A percentile compares a stretch with the other conserved stretches of the same genome.
phyloP scores from a whole-genome alignment of 2,888 invertebrate species.

The Leptinotarsa haldemani region DNA sequence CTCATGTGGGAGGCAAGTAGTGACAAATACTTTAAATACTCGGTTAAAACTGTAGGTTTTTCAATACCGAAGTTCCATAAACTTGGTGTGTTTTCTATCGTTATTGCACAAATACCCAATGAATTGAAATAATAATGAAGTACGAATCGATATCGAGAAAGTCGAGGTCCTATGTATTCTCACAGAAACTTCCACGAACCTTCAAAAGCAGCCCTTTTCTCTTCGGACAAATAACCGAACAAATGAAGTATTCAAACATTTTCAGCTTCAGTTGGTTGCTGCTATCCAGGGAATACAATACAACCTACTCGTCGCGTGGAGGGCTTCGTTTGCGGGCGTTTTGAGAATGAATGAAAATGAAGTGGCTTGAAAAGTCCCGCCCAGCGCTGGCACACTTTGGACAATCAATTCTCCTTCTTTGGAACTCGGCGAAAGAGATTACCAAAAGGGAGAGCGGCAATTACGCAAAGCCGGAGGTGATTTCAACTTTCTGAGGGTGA shows the following conservation, averaged over 20 bases:
- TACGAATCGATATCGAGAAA: neutral
- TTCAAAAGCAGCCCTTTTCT: neutral
- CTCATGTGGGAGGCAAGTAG: too few relatives aligned
- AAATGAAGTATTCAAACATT: conserved; percentile 18
- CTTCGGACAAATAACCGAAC: neutral
- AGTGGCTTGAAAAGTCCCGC: conserved; percentile 22
- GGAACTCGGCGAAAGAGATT: conserved; percentile 16
- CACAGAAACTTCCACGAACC: neutral
- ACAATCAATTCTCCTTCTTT: conserved; percentile 26
- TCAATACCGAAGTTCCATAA: too few relatives aligned
- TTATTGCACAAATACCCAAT: neutral
- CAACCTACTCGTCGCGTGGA: conserved; percentile 12
- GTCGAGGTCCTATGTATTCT: neutral
- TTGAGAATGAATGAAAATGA: conserved; percentile 20
- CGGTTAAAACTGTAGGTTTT: too few relatives aligned
- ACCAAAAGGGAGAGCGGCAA: conserved; percentile 16
- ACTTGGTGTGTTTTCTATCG: too few relatives aligned
- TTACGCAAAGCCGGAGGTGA: conserved; percentile 17
- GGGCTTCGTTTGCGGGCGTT: conserved; percentile 19
- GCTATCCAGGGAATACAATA: conserved; percentile 14
- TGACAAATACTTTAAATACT: too few relatives aligned
- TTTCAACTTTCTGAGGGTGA: conserved; percentile 13
- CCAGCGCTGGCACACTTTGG: conserved; percentile 18
- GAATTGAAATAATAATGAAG: neutral
- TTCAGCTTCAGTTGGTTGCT: conserved; percentile 10